Evolutionary conservation across 2,113 vertebrate species (phyloP).

Genomic region (Anhinga rufa): DNA sequence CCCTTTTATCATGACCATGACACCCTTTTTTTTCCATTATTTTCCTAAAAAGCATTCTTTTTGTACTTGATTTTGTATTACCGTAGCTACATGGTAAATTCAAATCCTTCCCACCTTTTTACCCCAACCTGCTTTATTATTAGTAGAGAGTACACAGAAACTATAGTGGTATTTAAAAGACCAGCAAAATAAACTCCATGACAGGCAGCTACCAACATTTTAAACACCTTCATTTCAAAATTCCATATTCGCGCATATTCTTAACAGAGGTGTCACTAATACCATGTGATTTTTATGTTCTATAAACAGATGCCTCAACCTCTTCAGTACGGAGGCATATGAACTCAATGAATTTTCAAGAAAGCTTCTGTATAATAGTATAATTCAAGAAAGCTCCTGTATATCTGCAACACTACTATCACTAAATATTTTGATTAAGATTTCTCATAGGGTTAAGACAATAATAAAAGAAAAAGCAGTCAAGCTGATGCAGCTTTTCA

Average conservation of each 20-base stretch:
- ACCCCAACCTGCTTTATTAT: background rate
- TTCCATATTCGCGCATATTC: background rate
- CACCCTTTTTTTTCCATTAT: background rate
- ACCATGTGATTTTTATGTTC: background rate
- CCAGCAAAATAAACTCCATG: background rate
- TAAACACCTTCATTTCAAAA: background rate
- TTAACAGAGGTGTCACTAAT: background rate
- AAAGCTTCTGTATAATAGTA: background rate
- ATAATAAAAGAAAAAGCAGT: background rate
- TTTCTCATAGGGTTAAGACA: background rate
- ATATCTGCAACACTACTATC: background rate
- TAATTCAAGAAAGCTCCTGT: background rate
- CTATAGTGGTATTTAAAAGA: background rate
- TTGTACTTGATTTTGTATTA: background rate
- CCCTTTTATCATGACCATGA: background rate
- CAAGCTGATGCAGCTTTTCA: background rate
- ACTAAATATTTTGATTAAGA: background rate
- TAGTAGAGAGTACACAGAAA: background rate
- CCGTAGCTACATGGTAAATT: background rate
- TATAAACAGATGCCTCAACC: background rate
- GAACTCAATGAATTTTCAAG: background rate
- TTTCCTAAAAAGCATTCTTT: background rate
- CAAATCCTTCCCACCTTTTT: background rate
- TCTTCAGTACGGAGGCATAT: background rate
- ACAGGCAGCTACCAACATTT: background rate